Conservation (phyloP, 2,888 invertebrate genomes). For the Fissipunctia ypsillon region DNA sequence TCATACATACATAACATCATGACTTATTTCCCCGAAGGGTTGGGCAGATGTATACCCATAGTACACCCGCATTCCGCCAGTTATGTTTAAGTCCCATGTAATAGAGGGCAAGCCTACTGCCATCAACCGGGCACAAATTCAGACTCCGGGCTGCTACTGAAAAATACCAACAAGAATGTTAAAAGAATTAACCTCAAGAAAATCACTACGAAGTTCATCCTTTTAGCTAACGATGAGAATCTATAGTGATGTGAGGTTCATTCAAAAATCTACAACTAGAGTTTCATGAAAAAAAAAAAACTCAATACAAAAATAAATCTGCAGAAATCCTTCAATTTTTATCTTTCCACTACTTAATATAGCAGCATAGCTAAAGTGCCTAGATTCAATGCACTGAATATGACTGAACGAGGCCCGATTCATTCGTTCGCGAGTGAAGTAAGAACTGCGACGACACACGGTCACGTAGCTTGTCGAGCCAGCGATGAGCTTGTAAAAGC, state of each 20-base stretch:
- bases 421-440: conserved; percentile 56
- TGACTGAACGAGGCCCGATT: conserved; percentile 63
- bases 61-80: too few relatives aligned
- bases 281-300: conserved; percentile 9
- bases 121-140: too few relatives aligned
- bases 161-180: too few relatives aligned
- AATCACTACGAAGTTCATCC: not conserved
- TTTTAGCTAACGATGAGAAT: not conserved
- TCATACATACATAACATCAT: too few relatives aligned
- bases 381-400: conserved; percentile 68
- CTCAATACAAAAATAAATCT: conserved; percentile 26
- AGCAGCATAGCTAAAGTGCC: conserved; percentile 55
- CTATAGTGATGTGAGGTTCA: not conserved
- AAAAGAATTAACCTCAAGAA: not conserved
- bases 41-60: too few relatives aligned
- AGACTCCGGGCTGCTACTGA: too few relatives aligned
- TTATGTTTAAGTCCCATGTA: too few relatives aligned
- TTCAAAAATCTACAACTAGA: not conserved
- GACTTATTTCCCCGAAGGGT: too few relatives aligned
- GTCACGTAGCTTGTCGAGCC: conserved; percentile 72
- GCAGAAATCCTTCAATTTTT: conserved; percentile 33
- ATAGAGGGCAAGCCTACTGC: too few relatives aligned
- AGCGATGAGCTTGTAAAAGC: conserved; percentile 70
- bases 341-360: conserved; percentile 55
- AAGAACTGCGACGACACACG: conserved; percentile 69